Percentiles rank a stretch among this genome's conserved stretches.
These are phyloP conservation scores for Caracal caracal DNA, from an alignment of 2,113 vertebrate species.

Conservation along the genomic window DNA sequence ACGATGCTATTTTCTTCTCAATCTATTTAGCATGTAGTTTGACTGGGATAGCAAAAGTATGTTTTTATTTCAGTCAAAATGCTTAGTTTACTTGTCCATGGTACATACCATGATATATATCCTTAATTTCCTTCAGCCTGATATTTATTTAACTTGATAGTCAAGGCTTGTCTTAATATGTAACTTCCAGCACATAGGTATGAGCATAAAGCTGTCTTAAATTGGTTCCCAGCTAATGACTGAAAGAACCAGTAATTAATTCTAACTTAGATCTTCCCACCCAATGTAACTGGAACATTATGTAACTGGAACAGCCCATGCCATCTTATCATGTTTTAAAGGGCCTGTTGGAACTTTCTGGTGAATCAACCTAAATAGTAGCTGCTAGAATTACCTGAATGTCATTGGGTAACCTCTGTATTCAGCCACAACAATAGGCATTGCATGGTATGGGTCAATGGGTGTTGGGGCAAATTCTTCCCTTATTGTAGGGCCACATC, in stretches of 20 bases:
- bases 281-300: slow-evolving; percentile 25
- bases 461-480: background rate
- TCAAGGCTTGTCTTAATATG: background rate
- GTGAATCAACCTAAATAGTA: background rate
- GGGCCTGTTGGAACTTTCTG: background rate
- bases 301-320: background rate
- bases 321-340: background rate
- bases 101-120: background rate
- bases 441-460: background rate
- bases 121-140: slow-evolving; percentile 22
- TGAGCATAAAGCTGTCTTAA: background rate
- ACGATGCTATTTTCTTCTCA: slow-evolving; percentile 64
- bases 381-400: background rate
- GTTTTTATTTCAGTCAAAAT: slow-evolving; percentile 43
- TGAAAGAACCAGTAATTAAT: slow-evolving; percentile 43
- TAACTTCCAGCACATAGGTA: background rate
- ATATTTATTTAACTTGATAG: slow-evolving; percentile 30
- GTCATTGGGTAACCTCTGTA: background rate
- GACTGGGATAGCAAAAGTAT: background rate
- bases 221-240: background rate
- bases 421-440: background rate
- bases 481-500: background rate
- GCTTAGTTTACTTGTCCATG: background rate
- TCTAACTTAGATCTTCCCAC: slow-evolving; percentile 21
- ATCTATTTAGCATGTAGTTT: slow-evolving; percentile 29